These are phyloP conservation scores for Poecile atricapillus DNA, from an alignment of 2,113 vertebrate species.

Conservation along the genomic window DNA sequence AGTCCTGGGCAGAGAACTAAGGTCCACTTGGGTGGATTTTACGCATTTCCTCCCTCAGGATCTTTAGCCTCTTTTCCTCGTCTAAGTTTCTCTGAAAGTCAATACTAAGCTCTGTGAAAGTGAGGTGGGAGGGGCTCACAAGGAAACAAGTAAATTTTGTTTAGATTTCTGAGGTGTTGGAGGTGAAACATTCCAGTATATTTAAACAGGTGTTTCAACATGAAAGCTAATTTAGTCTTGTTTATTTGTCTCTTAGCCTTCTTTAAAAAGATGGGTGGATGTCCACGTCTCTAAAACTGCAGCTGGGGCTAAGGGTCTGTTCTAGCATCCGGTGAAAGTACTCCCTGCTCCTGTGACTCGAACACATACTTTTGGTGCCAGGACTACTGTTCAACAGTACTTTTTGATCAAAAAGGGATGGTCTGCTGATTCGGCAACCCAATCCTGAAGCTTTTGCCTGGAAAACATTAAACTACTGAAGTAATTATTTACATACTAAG, in stretches of 20 bases:
- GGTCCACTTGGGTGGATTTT: background rate
- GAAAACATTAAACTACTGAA: constrained; percentile 35
- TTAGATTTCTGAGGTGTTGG: background rate
- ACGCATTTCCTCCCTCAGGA: background rate
- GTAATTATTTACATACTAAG: constrained; percentile 48
- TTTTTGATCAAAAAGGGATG: background rate
- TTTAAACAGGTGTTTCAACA: background rate
- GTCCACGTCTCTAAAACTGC: background rate
- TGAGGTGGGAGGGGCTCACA: background rate
- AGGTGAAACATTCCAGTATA: background rate
- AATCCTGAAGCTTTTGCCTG: background rate
- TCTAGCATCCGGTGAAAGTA: background rate
- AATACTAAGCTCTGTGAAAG: background rate
- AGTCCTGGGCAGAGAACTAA: background rate
- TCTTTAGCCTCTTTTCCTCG: background rate
- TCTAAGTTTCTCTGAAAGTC: background rate
- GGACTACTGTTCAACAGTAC: background rate
- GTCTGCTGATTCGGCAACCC: background rate
- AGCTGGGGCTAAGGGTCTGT: background rate
- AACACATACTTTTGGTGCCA: background rate
- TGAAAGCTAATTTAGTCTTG: background rate
- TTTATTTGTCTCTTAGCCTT: background rate
- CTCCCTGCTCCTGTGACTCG: background rate
- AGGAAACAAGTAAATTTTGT: background rate
- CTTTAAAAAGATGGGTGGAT: background rate